Conservation (phyloP, 2,888 invertebrate species). For the Isoperla grammatica region DNA sequence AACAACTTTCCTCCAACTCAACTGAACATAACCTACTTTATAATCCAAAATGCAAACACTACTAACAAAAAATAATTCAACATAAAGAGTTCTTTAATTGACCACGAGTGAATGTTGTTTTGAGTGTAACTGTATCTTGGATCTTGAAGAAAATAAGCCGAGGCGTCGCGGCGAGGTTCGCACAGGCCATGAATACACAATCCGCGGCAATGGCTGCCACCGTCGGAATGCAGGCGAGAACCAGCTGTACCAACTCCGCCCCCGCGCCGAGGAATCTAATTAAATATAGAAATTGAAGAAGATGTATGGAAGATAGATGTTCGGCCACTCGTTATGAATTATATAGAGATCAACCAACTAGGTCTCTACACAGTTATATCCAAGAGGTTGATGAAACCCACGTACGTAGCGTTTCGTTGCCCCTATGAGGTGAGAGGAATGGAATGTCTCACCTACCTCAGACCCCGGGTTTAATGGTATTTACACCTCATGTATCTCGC, state of each 20-base stretch:
- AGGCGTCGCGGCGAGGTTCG: not conserved
- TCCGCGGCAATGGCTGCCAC: not conserved
- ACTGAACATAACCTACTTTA: no score
- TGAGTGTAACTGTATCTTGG: not conserved
- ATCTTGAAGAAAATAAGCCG: no score
- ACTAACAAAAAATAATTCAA: no score
- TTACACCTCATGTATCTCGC: conserved; percentile 9
- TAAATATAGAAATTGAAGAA: conserved; percentile 17
- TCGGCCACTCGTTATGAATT: not conserved
- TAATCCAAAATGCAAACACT: no score
- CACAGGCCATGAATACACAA: conserved; percentile 12
- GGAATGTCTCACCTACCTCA: no score
- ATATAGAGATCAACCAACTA: no score
- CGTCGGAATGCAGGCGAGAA: not conserved
- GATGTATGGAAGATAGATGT: conserved; percentile 8
- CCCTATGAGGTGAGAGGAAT: no score
- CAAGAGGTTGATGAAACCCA: no score
- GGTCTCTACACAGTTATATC: no score
- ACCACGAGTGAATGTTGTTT: not conserved
- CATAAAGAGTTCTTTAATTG: no score
- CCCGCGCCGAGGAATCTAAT: conserved; percentile 5
- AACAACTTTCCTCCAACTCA: no score
- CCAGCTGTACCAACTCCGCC: not conserved
- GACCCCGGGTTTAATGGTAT: not conserved
- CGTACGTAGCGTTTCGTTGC: no score